Percentiles rank a stretch among this genome's conserved stretches.
Evolutionary conservation across 1,140 invertebrate genomes (phyloP).

Genomic region (Diorhabda elongata): DNA sequence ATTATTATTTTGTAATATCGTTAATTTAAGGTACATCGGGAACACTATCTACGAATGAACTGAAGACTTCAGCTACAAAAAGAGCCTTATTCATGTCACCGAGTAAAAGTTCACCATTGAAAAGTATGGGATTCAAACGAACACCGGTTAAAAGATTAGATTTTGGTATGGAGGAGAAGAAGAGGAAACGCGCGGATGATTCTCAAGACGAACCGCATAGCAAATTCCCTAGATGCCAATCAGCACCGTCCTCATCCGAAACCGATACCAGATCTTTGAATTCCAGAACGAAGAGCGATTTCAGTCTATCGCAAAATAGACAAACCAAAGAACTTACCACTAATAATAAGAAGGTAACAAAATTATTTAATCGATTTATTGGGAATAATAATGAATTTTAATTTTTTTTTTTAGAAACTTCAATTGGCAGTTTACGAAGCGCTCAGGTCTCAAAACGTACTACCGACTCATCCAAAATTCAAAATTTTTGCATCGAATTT

Average conservation of each 20-base stretch:
- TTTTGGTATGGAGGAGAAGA: constrained; percentile 29
- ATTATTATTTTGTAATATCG: constrained; percentile 6
- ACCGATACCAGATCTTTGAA: constrained; percentile 11
- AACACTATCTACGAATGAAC: not conserved
- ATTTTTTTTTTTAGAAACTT: constrained; percentile 56
- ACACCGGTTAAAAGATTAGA: constrained; percentile 24
- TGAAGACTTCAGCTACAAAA: constrained; percentile 51
- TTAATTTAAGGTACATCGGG: constrained; percentile 23
- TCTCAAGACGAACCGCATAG: constrained; percentile 50
- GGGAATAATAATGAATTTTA: not conserved
- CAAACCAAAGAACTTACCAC: constrained; percentile 53
- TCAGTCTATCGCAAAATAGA: constrained; percentile 23
- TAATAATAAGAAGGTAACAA: constrained; percentile 58
- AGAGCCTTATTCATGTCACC: constrained; percentile 58
- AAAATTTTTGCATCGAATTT: constrained; percentile 57
- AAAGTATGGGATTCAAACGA: constrained; percentile 32
- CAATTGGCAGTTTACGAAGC: constrained; percentile 66
- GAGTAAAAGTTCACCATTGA: constrained; percentile 44
- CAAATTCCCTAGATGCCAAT: constrained; percentile 51
- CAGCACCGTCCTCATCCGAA: constrained; percentile 31
- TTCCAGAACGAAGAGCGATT: constrained; percentile 33
- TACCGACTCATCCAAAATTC: constrained; percentile 59
- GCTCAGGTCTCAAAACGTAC: constrained; percentile 59
- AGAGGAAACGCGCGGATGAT: constrained; percentile 53
- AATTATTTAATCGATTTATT: not conserved